phyloP scores from a whole-genome alignment of 2,113 vertebrate species.

The Zosterops japonicus region DNA sequence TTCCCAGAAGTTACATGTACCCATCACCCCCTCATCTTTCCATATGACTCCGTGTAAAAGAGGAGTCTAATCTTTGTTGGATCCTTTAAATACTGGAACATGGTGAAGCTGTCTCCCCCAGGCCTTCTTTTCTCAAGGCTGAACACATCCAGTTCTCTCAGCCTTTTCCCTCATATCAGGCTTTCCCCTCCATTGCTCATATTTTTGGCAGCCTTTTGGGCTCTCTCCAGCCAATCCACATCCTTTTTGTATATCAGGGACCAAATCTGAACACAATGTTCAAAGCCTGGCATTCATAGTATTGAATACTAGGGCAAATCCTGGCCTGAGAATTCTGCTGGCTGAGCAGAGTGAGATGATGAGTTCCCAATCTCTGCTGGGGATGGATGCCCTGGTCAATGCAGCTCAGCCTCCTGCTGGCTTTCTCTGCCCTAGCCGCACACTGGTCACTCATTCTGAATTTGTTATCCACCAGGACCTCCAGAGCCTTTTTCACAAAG shows the following conservation, averaged over 20 bases:
- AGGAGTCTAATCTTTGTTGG: background rate
- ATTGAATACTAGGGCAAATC: background rate
- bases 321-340: background rate
- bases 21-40: background rate
- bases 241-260: background rate
- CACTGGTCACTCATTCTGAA: background rate
- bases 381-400: background rate
- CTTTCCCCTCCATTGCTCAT: background rate
- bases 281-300: background rate
- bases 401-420: background rate
- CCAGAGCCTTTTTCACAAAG: background rate
- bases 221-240: background rate
- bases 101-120: background rate
- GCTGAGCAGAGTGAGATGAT: background rate
- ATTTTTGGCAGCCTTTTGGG: background rate
- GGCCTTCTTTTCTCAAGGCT: no score
- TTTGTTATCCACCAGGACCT: background rate
- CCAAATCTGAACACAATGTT: background rate
- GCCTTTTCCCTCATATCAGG: background rate
- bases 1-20: background rate
- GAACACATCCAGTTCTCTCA: rapidly evolving
- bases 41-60: background rate
- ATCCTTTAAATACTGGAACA: background rate
- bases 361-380: background rate
- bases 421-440: background rate